Percentiles rank a stretch among this genome's conserved stretches.
Evolutionary conservation across 1,140 invertebrate species (phyloP).

Genomic region (Mycetomoellerius zeteki): DNA sequence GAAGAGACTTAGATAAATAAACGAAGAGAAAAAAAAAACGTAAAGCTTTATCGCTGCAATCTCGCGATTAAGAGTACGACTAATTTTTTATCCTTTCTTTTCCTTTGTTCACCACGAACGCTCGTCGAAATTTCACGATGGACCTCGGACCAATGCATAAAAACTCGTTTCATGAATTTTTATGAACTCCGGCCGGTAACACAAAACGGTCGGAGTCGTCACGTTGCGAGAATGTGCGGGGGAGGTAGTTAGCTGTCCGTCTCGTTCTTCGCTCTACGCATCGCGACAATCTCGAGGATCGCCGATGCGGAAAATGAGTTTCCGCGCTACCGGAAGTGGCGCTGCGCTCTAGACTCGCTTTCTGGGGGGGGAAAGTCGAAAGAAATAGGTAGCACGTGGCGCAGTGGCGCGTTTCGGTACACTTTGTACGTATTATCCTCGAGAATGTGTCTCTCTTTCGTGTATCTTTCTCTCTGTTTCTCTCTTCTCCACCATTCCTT

Average conservation of each 20-base stretch:
- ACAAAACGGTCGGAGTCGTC: slow-evolving; percentile 52
- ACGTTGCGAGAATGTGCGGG: slow-evolving; percentile 1
- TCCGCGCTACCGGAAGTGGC: slow-evolving; percentile 72
- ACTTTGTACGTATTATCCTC: slow-evolving; percentile 57
- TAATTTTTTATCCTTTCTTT: not conserved
- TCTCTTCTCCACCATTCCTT: not conserved
- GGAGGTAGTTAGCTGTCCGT: slow-evolving; percentile 51
- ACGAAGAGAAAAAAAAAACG: not conserved
- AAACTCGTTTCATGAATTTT: slow-evolving; percentile 59
- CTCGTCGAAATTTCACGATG: slow-evolving; percentile 44
- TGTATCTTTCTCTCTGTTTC: not conserved
- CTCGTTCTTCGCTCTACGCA: slow-evolving; percentile 43
- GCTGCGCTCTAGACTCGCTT: slow-evolving; percentile 16
- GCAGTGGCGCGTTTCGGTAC: slow-evolving; percentile 38
- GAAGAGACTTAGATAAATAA: slow-evolving; percentile 1
- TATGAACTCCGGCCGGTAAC: slow-evolving; percentile 45
- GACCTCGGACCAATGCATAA: slow-evolving; percentile 45
- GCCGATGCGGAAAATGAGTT: slow-evolving; percentile 84
- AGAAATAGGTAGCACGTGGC: slow-evolving; percentile 51
- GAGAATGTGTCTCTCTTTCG: slow-evolving; percentile 35
- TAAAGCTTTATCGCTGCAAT: slow-evolving; percentile 5
- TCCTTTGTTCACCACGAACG: not conserved
- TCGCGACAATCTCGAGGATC: slow-evolving; percentile 80
- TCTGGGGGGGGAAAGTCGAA: slow-evolving; percentile 42
- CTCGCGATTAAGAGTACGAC: not conserved